Evolutionary conservation across 2,888 invertebrate species (phyloP).

Genomic region (Molorchus minor): DNA sequence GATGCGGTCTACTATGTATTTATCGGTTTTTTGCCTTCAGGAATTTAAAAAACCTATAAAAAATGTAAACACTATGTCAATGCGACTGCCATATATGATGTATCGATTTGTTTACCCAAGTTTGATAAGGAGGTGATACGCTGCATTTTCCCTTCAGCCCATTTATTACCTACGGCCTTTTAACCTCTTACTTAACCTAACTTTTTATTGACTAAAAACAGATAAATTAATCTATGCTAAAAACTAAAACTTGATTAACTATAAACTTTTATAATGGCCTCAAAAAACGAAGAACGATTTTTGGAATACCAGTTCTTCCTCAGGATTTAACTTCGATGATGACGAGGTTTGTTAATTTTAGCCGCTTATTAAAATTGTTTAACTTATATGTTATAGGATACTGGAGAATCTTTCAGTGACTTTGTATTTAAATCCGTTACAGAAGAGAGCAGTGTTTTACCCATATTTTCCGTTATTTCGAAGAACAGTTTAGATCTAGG

Average conservation of each 20-base stretch:
- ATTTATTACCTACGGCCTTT: too few relatives aligned
- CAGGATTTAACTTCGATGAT: slow-evolving; percentile 81
- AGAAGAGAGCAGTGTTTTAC: slow-evolving; percentile 49
- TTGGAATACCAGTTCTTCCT: slow-evolving; percentile 80
- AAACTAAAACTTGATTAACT: neutral
- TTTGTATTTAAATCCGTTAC: slow-evolving; percentile 27
- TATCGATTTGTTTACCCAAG: too few relatives aligned
- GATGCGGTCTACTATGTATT: too few relatives aligned
- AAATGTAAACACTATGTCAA: too few relatives aligned
- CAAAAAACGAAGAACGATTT: slow-evolving; percentile 71
- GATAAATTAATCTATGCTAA: too few relatives aligned
- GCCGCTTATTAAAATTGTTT: neutral
- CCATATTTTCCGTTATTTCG: slow-evolving; percentile 56
- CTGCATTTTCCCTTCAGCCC: too few relatives aligned
- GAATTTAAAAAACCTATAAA: too few relatives aligned
- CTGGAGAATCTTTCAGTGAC: slow-evolving; percentile 18
- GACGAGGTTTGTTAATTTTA: slow-evolving; percentile 64
- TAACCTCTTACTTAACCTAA: too few relatives aligned
- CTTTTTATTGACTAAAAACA: too few relatives aligned
- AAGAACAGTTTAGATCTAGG: slow-evolving; percentile 50
- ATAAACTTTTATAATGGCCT: slow-evolving; percentile 29
- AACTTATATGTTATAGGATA: slow-evolving; percentile 30
- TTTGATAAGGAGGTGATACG: too few relatives aligned
- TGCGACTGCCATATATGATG: too few relatives aligned
- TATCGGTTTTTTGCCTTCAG: too few relatives aligned